Percentiles rank a stretch among this genome's conserved stretches.
Evolutionary conservation across 2,888 invertebrate species (phyloP).

Genomic region (Alsophila aescularia): DNA sequence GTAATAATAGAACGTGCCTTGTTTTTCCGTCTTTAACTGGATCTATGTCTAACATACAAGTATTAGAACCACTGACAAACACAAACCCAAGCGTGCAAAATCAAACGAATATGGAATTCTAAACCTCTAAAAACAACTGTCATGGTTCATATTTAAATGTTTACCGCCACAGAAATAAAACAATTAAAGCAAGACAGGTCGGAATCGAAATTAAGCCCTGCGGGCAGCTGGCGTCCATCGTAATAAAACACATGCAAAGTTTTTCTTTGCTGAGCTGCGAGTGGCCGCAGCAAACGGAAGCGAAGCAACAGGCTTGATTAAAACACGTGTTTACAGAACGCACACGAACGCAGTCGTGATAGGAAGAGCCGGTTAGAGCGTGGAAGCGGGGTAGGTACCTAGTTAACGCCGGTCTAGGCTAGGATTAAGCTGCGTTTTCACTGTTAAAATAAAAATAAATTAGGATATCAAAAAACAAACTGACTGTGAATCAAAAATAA

Average conservation of each 20-base stretch:
- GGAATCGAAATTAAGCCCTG: constrained; percentile 79
- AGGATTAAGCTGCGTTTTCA: neutral
- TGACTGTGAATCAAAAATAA: too few relatives aligned
- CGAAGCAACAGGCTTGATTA: constrained; percentile 84
- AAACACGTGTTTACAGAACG: constrained; percentile 83
- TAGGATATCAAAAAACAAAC: too few relatives aligned
- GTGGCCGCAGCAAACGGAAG: constrained; percentile 77
- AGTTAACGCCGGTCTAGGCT: neutral
- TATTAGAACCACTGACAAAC: too few relatives aligned
- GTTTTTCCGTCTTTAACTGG: too few relatives aligned
- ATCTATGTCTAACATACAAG: too few relatives aligned
- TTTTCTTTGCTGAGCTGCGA: constrained; percentile 79
- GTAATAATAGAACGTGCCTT: too few relatives aligned
- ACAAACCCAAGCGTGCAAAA: neutral
- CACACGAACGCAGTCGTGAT: constrained; percentile 73
- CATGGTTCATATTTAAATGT: constrained; percentile 41
- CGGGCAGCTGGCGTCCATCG: constrained; percentile 74
- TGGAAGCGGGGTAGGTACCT: constrained; percentile 20
- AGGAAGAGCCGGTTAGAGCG: constrained; percentile 29
- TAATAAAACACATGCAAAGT: constrained; percentile 84
- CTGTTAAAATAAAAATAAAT: too few relatives aligned
- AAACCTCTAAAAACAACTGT: constrained; percentile 11
- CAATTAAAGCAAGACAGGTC: constrained; percentile 69
- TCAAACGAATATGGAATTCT: neutral
- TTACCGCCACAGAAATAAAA: constrained; percentile 65